phyloP scores from a whole-genome alignment of 2,113 vertebrate genomes.

The Speoplatyrhinus poulsoni region DNA sequence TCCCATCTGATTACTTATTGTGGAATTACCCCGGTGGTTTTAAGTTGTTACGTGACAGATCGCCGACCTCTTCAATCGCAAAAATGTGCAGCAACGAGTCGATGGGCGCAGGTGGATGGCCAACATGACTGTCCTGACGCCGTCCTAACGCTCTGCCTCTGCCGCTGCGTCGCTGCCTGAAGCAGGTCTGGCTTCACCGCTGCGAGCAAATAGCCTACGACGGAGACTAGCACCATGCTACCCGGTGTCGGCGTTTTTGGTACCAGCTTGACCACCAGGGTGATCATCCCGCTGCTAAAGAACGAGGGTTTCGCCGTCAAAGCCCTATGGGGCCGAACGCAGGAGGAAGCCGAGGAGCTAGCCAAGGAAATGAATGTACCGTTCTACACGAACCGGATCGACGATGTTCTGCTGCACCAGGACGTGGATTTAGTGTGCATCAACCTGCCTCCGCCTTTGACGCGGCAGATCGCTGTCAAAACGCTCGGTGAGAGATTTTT shows the following conservation, averaged over 20 bases:
- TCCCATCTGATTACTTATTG: neutral
- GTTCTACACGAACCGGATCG: constrained; percentile 96
- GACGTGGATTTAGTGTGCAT: constrained; percentile 97
- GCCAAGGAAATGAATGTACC: constrained; percentile 96
- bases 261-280: constrained; percentile 92
- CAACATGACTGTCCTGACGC: constrained; percentile 52
- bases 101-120: constrained; percentile 70
- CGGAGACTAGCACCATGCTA: constrained; percentile 84
- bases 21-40: neutral
- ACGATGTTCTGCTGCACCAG: constrained; percentile 96
- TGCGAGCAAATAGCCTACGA: neutral
- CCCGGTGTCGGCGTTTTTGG: constrained; percentile 98
- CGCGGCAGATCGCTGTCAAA: constrained; percentile 95
- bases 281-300: constrained; percentile 94
- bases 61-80: constrained; percentile 49
- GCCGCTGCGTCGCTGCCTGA: constrained; percentile 16
- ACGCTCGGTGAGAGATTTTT: constrained; percentile 86
- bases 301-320: constrained; percentile 94
- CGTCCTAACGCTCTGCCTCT: constrained; percentile 24
- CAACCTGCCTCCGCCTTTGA: constrained; percentile 96
- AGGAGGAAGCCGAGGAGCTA: constrained; percentile 96
- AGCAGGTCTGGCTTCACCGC: constrained; percentile 21
- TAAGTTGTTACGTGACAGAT: neutral
- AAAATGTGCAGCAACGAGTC: constrained; percentile 59
- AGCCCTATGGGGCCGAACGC: constrained; percentile 95